These are phyloP conservation scores for Esox niger DNA, from an alignment of 2,113 vertebrate genomes.

Conservation along the genomic window DNA sequence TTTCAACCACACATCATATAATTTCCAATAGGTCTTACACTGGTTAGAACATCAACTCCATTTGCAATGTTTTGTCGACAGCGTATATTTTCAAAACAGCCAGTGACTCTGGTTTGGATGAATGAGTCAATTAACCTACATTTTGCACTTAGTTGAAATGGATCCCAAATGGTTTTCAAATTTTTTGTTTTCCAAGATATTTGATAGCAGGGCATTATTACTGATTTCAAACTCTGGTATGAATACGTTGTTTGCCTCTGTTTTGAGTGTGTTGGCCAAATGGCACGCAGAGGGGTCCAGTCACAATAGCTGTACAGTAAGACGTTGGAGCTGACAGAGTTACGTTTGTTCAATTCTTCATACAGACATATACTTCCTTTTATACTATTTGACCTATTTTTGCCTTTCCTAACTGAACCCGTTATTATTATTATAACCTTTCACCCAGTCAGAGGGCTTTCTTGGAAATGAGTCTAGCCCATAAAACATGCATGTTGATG, in stretches of 20 bases:
- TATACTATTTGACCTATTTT: background rate
- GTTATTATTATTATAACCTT: constrained; percentile 32
- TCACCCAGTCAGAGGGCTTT: constrained; percentile 44
- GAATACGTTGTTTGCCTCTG: background rate
- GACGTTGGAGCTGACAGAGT: background rate
- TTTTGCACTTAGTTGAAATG: background rate
- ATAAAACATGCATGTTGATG: constrained; percentile 17
- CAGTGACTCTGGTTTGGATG: background rate
- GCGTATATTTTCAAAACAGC: background rate
- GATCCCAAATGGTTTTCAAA: background rate
- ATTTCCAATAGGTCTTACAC: background rate
- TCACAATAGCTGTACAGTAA: background rate
- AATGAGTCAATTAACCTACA: background rate
- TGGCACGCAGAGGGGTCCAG: background rate
- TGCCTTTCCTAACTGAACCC: background rate
- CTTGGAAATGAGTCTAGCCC: constrained; percentile 18
- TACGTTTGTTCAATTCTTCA: background rate
- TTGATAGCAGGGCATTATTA: background rate
- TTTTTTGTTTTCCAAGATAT: background rate
- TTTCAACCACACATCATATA: too few relatives aligned
- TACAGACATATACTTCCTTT: background rate
- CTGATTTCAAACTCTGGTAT: background rate
- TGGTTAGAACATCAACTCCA: background rate
- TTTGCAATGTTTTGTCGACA: background rate
- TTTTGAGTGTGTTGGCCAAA: background rate